A percentile compares a stretch with the other conserved stretches of the same genome.
These are phyloP conservation scores for Geotrypetes seraphini DNA, from an alignment of 2,797 vertebrate genomes.

Conservation along the genomic window DNA sequence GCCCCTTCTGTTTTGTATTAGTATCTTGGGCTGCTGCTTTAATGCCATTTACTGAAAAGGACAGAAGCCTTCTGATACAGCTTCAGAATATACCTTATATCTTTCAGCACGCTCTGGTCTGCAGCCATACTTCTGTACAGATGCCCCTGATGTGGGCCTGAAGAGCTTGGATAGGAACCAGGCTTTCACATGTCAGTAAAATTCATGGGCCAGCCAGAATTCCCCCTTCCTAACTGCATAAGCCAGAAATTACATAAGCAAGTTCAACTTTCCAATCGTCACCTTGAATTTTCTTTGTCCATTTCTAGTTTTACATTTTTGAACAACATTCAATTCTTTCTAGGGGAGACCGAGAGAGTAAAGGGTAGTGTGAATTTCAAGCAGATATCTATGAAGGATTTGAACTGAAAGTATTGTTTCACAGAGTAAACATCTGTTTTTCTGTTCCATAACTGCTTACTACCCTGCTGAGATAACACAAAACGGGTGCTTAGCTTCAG, in stretches of 20 bases:
- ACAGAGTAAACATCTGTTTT: slow-evolving; percentile 41
- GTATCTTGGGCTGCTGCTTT: too few relatives aligned
- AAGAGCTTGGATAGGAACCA: too few relatives aligned
- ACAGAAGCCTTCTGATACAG: too few relatives aligned
- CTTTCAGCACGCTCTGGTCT: too few relatives aligned
- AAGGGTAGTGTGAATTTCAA: slow-evolving; percentile 21
- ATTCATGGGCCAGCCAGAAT: slow-evolving; percentile 34
- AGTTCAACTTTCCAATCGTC: slow-evolving; percentile 15
- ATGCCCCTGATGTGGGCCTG: too few relatives aligned
- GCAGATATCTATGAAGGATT: slow-evolving; percentile 28
- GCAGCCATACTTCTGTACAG: too few relatives aligned
- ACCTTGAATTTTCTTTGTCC: not conserved
- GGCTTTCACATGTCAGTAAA: slow-evolving; percentile 34
- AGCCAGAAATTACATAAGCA: slow-evolving; percentile 3
- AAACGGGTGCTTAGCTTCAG: slow-evolving; percentile 25
- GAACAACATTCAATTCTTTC: slow-evolving; percentile 9
- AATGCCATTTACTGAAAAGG: too few relatives aligned
- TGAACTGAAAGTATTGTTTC: slow-evolving; percentile 25
- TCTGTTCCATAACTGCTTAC: slow-evolving; percentile 43
- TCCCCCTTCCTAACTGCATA: slow-evolving; percentile 12
- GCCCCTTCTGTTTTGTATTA: too few relatives aligned
- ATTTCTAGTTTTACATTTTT: slow-evolving; percentile 9
- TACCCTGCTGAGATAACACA: slow-evolving; percentile 36
- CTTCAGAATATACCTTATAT: too few relatives aligned
- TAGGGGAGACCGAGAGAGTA: slow-evolving; percentile 19